Percentiles rank a stretch among this genome's conserved stretches.
Evolutionary conservation across 2,888 invertebrate genomes (phyloP).

Genomic region (Stenoptilia bipunctidactyla): DNA sequence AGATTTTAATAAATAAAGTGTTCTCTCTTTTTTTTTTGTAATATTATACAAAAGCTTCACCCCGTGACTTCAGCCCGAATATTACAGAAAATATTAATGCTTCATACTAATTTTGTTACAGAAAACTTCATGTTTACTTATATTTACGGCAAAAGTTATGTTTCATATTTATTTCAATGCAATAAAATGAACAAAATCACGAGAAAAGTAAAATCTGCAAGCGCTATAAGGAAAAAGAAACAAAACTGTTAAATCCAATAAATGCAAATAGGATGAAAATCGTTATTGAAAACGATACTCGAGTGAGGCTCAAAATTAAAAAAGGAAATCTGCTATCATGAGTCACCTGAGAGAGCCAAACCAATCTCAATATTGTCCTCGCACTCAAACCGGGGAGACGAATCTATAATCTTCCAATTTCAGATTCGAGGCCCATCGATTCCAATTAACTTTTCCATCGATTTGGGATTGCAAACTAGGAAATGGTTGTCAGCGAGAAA

Average conservation of each 20-base stretch:
- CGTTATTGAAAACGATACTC: constrained; percentile 5
- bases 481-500: not conserved
- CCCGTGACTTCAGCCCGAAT: too few relatives aligned
- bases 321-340: constrained; percentile 4
- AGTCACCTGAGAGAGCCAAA: constrained; percentile 15
- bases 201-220: too few relatives aligned
- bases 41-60: too few relatives aligned
- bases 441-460: constrained; percentile 55
- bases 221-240: not conserved
- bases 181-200: not conserved
- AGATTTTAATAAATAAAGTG: too few relatives aligned
- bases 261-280: constrained; percentile 2
- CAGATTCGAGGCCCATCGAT: constrained; percentile 49
- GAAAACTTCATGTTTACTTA: not conserved
- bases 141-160: not conserved
- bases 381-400: constrained; percentile 25
- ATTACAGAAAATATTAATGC: too few relatives aligned
- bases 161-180: not conserved
- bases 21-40: too few relatives aligned
- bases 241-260: not conserved
- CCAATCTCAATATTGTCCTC: constrained; percentile 23
- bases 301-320: constrained; percentile 8
- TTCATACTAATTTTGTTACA: too few relatives aligned
- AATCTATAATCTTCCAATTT: constrained; percentile 53
- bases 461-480: constrained; percentile 31